Percentiles rank a stretch among this genome's conserved stretches.
phyloP scores from a whole-genome alignment of 2,113 vertebrate genomes.

The Colinus virginianus region DNA sequence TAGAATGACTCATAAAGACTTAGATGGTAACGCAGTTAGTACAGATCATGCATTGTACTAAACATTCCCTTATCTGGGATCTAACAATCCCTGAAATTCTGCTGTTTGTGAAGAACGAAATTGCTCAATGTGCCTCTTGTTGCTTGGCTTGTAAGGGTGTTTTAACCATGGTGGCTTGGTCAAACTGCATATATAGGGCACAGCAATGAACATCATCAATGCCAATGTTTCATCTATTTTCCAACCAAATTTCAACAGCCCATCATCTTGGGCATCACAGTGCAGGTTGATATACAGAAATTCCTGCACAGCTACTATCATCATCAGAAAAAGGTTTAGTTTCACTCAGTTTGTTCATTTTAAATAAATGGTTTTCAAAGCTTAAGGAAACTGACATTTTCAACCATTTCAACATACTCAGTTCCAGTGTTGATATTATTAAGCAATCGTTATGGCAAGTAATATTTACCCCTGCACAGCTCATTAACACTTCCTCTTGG shows the following conservation, averaged over 20 bases:
- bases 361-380: not conserved
- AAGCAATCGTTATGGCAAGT: not conserved
- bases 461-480: not conserved
- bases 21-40: not conserved
- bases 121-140: not conserved
- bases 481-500: not conserved
- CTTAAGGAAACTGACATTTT: not conserved
- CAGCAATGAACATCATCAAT: not conserved
- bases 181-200: not conserved
- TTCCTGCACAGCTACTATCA: not conserved
- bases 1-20: conserved; percentile 45
- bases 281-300: not conserved
- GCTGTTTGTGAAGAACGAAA: not conserved
- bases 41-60: not conserved
- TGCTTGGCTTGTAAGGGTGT: not conserved
- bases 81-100: not conserved
- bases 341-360: not conserved
- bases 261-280: not conserved
- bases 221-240: not conserved
- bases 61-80: not conserved
- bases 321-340: not conserved
- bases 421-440: not conserved
- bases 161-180: not conserved
- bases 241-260: not conserved
- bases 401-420: not conserved